Conservation (phyloP, 2,888 invertebrate species). For the Ormyrus labotus region DNA sequence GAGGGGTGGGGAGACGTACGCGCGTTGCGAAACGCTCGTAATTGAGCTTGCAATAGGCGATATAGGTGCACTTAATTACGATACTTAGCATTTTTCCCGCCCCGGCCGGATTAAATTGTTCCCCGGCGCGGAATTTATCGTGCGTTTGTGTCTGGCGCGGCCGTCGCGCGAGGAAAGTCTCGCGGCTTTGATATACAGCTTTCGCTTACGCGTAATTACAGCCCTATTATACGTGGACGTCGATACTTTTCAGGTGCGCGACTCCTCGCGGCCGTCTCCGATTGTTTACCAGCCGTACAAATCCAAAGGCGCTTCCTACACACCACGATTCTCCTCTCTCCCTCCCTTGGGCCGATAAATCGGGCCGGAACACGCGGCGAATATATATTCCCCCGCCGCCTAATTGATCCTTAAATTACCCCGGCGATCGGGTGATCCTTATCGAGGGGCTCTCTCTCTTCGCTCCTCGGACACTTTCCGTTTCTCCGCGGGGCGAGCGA, state of each 20-base stretch:
- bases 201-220: background rate
- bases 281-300: conserved; percentile 20
- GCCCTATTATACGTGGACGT: too few species aligned
- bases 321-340: conserved; percentile 6
- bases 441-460: conserved; percentile 11
- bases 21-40: too few species aligned
- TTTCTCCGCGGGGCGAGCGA: background rate
- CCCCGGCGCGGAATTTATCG: too few species aligned
- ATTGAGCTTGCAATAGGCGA: too few species aligned
- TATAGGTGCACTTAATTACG: too few species aligned
- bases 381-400: conserved; percentile 21
- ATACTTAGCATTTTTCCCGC: too few species aligned
- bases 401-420: conserved; percentile 58
- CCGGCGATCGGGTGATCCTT: conserved; percentile 43
- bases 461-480: conserved; percentile 17
- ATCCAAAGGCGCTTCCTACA: conserved; percentile 9
- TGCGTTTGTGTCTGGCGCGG: too few species aligned
- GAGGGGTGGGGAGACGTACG: too few species aligned
- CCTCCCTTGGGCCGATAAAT: conserved; percentile 26
- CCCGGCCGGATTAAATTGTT: too few species aligned
- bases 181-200: too few species aligned
- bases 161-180: too few species aligned
- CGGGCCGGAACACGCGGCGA: background rate
- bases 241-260: too few species aligned
- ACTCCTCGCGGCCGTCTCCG: background rate